phyloP scores from a whole-genome alignment of 2,113 vertebrate genomes.

The Orthonyx spaldingii region DNA sequence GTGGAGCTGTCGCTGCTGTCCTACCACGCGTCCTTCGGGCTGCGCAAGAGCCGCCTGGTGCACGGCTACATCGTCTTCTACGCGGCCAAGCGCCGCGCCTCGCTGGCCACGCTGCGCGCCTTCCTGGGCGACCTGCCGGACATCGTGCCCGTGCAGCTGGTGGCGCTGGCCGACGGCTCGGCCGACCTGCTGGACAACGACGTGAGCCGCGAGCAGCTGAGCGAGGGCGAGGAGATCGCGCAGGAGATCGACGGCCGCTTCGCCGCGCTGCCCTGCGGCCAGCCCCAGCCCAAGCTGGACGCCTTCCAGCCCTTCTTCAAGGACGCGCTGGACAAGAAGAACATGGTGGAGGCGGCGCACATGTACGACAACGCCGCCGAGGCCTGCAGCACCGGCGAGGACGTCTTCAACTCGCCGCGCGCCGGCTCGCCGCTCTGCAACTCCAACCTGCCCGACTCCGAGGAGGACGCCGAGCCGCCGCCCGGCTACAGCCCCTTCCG shows the following conservation, averaged over 20 bases:
- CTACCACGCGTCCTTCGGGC: conserved; percentile 90
- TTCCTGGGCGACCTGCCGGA: conserved; percentile 96
- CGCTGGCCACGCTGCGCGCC: conserved; percentile 89
- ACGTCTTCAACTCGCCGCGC: conserved; percentile 84
- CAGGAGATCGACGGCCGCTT: conserved; percentile 90
- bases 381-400: conserved; percentile 84
- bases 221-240: conserved; percentile 90
- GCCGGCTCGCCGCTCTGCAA: conserved; percentile 88
- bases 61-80: conserved; percentile 94
- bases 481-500: conserved; percentile 74
- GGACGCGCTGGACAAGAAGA: conserved; percentile 89
- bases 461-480: conserved; percentile 85
- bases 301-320: conserved; percentile 88
- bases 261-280: conserved; percentile 78
- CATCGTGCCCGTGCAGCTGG: conserved; percentile 89
- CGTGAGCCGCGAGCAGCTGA: conserved; percentile 83
- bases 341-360: conserved; percentile 87
- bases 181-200: conserved; percentile 81
- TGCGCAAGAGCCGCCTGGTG: conserved; percentile 86
- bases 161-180: conserved; percentile 83
- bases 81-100: conserved; percentile 86
- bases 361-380: conserved; percentile 94
- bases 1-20: conserved; percentile 88
- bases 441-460: conserved; percentile 85
- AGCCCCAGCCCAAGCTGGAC: conserved; percentile 85